These are phyloP conservation scores for Sorex maritimensis DNA, from an alignment of 2,797 vertebrate species.

Conservation along the genomic window DNA sequence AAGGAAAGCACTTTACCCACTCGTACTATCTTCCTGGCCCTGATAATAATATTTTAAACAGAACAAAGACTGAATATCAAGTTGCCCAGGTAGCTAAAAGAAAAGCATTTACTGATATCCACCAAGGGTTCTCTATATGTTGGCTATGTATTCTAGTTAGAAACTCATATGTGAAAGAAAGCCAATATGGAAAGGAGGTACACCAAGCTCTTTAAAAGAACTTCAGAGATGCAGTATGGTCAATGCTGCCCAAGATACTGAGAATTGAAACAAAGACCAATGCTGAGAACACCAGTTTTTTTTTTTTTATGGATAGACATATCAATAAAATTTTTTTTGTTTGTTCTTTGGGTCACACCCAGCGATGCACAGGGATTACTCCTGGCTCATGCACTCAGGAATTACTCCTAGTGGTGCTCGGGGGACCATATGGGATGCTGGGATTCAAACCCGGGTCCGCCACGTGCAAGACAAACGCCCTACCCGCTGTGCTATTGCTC, in stretches of 20 bases:
- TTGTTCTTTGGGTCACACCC: too few species aligned
- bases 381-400: too few species aligned
- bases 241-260: not conserved
- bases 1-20: not conserved
- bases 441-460: too few species aligned
- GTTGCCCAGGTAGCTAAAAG: too few species aligned
- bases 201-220: not conserved
- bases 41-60: not conserved
- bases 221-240: not conserved
- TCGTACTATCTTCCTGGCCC: not conserved
- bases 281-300: not conserved
- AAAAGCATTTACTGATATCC: not conserved
- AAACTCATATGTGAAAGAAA: not conserved
- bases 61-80: not conserved
- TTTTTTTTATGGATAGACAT: not conserved
- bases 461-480: too few species aligned
- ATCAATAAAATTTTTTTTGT: not conserved
- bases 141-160: accelerated
- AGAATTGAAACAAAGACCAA: not conserved
- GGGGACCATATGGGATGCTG: too few species aligned
- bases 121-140: not conserved
- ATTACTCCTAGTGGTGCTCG: too few species aligned
- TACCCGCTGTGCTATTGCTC: too few species aligned
- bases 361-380: too few species aligned
- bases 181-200: not conserved